Evolutionary conservation across 2,888 invertebrate species (phyloP).

Genomic region (Tetramorium bicarinatum): DNA sequence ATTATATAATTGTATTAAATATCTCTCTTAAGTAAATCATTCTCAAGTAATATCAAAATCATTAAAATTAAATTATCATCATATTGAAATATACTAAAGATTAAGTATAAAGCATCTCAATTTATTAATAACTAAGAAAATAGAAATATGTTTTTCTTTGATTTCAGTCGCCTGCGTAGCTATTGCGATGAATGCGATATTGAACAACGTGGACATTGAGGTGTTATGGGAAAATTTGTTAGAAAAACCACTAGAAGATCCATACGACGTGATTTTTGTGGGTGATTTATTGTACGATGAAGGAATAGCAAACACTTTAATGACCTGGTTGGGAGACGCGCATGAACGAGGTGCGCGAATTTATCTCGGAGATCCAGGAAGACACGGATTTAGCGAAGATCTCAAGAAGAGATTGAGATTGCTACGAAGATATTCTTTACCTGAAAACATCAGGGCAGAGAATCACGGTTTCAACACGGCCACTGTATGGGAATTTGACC

Average conservation of each 20-base stretch:
- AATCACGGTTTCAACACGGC: slow-evolving; percentile 60
- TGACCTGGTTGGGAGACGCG: slow-evolving; percentile 87
- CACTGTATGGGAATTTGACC: slow-evolving; percentile 57
- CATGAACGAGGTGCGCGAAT: slow-evolving; percentile 82
- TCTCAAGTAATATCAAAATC: background rate
- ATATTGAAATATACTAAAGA: background rate
- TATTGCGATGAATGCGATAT: slow-evolving; percentile 87
- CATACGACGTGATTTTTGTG: slow-evolving; percentile 89
- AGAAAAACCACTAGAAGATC: slow-evolving; percentile 62
- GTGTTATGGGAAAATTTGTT: slow-evolving; percentile 87
- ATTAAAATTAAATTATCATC: background rate
- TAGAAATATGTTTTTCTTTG: background rate
- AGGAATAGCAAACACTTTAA: slow-evolving; percentile 87
- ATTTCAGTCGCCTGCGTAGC: slow-evolving; percentile 88
- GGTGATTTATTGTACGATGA: slow-evolving; percentile 92
- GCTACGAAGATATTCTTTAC: slow-evolving; percentile 71
- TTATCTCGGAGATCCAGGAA: slow-evolving; percentile 89
- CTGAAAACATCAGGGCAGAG: slow-evolving; percentile 55
- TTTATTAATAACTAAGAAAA: background rate
- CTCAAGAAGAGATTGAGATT: slow-evolving; percentile 84
- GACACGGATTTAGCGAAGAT: slow-evolving; percentile 87
- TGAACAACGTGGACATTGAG: slow-evolving; percentile 86
- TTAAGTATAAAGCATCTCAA: background rate
- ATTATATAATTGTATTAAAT: background rate
- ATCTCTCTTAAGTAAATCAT: background rate